A percentile compares a stretch with the other conserved stretches of the same genome.
Evolutionary conservation across 1,140 invertebrate genomes (phyloP).

Genomic region (Penaeus chinensis): DNA sequence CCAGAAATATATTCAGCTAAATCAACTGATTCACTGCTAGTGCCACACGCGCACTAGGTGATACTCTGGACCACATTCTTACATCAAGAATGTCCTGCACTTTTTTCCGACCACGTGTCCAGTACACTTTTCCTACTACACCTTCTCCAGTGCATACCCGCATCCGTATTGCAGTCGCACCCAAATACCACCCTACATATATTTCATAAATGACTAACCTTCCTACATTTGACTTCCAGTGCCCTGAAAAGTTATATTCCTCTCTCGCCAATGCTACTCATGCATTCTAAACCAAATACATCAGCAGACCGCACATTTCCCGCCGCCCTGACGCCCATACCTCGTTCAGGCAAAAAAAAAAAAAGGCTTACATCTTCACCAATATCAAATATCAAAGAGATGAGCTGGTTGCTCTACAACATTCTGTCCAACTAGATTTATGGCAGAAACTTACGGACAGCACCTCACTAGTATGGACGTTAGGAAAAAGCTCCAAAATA

Average conservation of each 20-base stretch:
- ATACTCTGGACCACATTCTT: not conserved
- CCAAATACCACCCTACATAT: not conserved
- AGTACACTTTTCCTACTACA: not conserved
- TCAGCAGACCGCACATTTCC: not conserved
- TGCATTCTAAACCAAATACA: not conserved
- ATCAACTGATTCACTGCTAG: not conserved
- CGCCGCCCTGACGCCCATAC: not conserved
- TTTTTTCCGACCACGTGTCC: not conserved
- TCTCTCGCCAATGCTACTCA: not conserved
- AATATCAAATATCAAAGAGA: no score
- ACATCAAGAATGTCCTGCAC: not conserved
- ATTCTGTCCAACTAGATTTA: no score
- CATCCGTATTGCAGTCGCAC: not conserved
- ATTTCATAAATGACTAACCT: slow-evolving; percentile 15
- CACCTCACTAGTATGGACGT: not conserved
- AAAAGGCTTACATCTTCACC: not conserved
- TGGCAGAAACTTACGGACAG: no score
- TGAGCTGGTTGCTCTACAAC: no score
- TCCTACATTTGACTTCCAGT: not conserved
- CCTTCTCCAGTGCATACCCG: slow-evolving; percentile 1
- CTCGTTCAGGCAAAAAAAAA: not conserved
- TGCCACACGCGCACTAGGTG: not conserved
- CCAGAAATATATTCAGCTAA: not conserved
- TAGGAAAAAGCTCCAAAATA: not conserved
- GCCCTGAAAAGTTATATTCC: not conserved